Evolutionary conservation across 2,888 invertebrate genomes (phyloP).

Genomic region (Herminia tarsipennalis): DNA sequence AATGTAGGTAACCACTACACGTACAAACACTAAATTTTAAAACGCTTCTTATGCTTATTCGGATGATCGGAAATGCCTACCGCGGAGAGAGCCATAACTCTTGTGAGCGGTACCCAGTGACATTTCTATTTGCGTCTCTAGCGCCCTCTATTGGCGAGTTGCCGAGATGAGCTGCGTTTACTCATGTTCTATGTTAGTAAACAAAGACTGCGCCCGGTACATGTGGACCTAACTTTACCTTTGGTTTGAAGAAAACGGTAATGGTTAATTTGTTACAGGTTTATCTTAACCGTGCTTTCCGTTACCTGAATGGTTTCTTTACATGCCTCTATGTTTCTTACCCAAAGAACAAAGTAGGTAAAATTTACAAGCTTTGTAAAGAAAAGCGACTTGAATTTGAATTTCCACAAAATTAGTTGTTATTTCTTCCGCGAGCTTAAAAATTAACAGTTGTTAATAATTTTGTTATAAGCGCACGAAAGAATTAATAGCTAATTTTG

Average conservation of each 20-base stretch:
- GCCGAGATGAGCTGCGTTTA: slow-evolving; percentile 74
- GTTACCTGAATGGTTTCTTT: no score
- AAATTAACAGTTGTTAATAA: no score
- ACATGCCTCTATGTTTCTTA: no score
- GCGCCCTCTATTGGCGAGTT: slow-evolving; percentile 82
- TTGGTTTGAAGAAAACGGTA: no score
- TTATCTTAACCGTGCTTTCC: background rate
- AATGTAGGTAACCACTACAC: slow-evolving; percentile 2
- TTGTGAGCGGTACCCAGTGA: slow-evolving; percentile 59
- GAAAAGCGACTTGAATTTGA: no score
- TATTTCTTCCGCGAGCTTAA: no score
- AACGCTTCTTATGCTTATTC: slow-evolving; percentile 31
- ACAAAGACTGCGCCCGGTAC: slow-evolving; percentile 62
- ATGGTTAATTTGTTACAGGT: background rate
- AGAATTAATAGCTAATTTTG: no score
- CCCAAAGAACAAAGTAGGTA: no score
- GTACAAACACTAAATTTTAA: slow-evolving; percentile 7
- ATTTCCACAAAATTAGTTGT: no score
- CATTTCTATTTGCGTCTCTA: slow-evolving; percentile 73
- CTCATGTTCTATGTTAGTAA: slow-evolving; percentile 82
- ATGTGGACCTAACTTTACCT: slow-evolving; percentile 23
- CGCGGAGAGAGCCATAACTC: slow-evolving; percentile 62
- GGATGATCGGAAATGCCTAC: slow-evolving; percentile 80
- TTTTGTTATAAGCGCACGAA: no score
- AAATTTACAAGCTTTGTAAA: no score